Conservation (phyloP, 1,140 invertebrate species). For the Leptinotarsa defecta region DNA sequence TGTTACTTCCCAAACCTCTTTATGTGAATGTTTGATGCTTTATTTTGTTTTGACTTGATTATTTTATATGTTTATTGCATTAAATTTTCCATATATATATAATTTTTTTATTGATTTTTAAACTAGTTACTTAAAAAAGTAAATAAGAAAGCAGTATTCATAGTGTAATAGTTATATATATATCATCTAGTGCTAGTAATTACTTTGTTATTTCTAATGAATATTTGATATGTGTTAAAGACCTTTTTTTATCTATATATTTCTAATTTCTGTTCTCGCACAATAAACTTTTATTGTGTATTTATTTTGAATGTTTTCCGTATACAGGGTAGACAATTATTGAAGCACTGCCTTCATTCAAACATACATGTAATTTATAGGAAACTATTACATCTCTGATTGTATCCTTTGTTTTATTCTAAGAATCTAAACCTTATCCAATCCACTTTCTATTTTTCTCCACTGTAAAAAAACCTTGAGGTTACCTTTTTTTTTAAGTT, state of each 20-base stretch:
- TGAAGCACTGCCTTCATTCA: conserved; percentile 23
- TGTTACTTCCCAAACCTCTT: too few species aligned
- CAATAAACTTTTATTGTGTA: conserved; percentile 22
- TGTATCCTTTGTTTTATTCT: conserved; percentile 10
- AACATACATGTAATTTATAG: conserved; percentile 27
- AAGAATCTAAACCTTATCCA: not conserved
- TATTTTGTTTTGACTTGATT: not conserved
- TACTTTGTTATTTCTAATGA: conserved; percentile 20
- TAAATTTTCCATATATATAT: too few species aligned
- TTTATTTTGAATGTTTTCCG: conserved; percentile 18
- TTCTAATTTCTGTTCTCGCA: conserved; percentile 10
- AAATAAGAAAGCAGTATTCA: conserved; percentile 29
- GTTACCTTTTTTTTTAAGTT: too few species aligned
- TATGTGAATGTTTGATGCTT: not conserved
- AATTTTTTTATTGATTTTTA: not conserved
- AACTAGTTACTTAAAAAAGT: conserved; percentile 18
- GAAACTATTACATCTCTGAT: conserved; percentile 25
- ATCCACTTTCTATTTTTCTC: not conserved
- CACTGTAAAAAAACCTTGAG: too few species aligned
- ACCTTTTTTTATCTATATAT: not conserved
- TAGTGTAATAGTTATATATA: conserved; percentile 22
- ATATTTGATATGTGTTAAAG: not conserved
- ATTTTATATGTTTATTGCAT: not conserved
- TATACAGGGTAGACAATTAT: conserved; percentile 30
- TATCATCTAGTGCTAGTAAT: conserved; percentile 24